These are phyloP conservation scores for Micrastur ruficollis DNA, from an alignment of 2,797 vertebrate species.

Conservation along the genomic window DNA sequence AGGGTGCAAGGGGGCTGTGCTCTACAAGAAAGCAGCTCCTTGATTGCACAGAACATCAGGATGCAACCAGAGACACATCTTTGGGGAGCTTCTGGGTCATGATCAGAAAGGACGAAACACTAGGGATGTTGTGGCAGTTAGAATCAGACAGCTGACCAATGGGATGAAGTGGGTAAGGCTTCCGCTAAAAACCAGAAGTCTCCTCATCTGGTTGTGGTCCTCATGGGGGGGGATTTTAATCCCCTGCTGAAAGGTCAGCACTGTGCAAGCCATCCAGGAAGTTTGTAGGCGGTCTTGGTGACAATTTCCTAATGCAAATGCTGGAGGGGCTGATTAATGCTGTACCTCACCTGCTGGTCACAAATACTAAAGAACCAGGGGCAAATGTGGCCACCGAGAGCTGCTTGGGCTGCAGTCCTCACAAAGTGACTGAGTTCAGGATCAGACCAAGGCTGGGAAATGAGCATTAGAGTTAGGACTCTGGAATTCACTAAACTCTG, in stretches of 20 bases:
- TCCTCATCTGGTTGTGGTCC: not conserved
- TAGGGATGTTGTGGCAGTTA: not conserved
- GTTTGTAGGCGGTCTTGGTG: not conserved
- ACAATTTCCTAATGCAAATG: not conserved
- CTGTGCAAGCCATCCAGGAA: not conserved
- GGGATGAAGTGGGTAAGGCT: not conserved
- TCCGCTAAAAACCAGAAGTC: not conserved
- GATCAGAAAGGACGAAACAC: not conserved
- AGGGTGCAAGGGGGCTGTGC: not conserved
- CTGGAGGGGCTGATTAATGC: not conserved
- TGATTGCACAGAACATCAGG: not conserved
- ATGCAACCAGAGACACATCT: not conserved
- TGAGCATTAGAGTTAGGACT: not conserved
- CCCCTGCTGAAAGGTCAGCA: not conserved
- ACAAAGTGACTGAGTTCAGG: not conserved
- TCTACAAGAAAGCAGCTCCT: not conserved
- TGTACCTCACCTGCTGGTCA: not conserved
- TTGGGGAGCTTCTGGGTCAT: not conserved
- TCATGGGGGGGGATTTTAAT: not conserved
- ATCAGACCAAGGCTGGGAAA: not conserved
- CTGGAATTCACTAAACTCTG: not conserved
- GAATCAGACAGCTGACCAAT: not conserved
- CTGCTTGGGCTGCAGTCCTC: not conserved
- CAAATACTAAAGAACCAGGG: not conserved
- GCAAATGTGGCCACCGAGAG: not conserved